Evolutionary conservation across 2,888 invertebrate species (phyloP), one percentile per base, ranked within the genome.

Genomic region (Listrodromus nycthemerus): DNA sequence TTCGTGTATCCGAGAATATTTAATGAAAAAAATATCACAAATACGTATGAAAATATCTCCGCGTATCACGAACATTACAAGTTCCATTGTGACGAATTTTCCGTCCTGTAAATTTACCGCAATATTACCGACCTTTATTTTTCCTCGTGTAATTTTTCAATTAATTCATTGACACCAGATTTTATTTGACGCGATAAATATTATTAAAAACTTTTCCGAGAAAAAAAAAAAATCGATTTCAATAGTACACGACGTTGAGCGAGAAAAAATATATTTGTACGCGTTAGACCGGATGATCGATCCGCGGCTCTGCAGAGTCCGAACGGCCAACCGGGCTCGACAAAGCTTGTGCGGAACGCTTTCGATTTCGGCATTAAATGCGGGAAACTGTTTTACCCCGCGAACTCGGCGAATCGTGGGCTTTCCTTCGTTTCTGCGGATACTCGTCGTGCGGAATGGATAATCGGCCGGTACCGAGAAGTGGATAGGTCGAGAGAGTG

Each of bases 401-500:
- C 21, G 75, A 8, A 75, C 61, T 33, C 48, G 16, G 24, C 45
- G 21, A 19, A 63, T 55, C 37, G 75, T 63, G 27, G 19, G 61
- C 37, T 69, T 27, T 27, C 37, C 21, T 45, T 37, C 10, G 45
- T 58, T n/a, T 27, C 45, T 52, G 66, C 67, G 82, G 61, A 67
- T 77, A 78, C 78, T 73, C 45, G 61, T 52, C 52, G 61, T 24
- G 37, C 61, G 45, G 77, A 82, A 78, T 82, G 76, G 67, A 73
- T 69, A 69, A 77, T 71, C 61, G 73, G 58, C 27, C 58, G 19
- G 13, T 37, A 61, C 24, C 27, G n/a, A 58, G 55, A 52, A 63
- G 55, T 2, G 13, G 30, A 33, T 27, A 65, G 19, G 1, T 21
- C 45, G 27, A 19, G 19, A 33, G n/a, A 45, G 52, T 21, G 67